These are phyloP conservation scores for Lacanobia wlatinum DNA, from an alignment of 2,888 invertebrate genomes.

Conservation along the genomic window DNA sequence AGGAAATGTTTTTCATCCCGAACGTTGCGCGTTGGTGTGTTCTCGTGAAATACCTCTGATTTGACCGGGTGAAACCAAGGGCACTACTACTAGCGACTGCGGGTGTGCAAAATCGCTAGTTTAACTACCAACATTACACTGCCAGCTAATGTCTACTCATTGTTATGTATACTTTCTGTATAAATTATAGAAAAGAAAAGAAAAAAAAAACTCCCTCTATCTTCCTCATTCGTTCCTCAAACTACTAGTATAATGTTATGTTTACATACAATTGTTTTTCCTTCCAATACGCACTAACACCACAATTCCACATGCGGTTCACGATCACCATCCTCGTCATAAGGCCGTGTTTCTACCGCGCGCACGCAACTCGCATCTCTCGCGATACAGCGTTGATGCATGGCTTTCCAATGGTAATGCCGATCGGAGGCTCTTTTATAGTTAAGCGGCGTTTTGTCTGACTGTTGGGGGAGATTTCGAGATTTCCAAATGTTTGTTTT, in stretches of 20 bases:
- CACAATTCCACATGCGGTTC: constrained; percentile 41
- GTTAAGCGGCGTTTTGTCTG: constrained; percentile 41
- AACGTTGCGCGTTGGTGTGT: too few relatives aligned
- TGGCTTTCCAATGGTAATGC: constrained; percentile 58
- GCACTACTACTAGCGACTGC: too few relatives aligned
- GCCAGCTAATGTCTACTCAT: too few relatives aligned
- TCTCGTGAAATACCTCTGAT: too few relatives aligned
- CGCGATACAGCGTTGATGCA: constrained; percentile 49
- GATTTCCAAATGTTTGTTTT: background rate
- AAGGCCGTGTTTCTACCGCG: constrained; percentile 47
- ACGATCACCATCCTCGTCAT: constrained; percentile 51
- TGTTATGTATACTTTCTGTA: too few relatives aligned
- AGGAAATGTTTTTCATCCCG: too few relatives aligned
- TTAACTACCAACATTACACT: too few relatives aligned
- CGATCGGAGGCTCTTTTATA: constrained; percentile 54
- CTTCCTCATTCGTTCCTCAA: background rate
- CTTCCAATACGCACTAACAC: background rate
- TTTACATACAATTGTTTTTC: background rate
- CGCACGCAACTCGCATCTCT: constrained; percentile 56
- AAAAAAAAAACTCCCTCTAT: too few relatives aligned
- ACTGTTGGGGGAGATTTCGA: constrained; percentile 12
- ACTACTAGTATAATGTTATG: background rate
- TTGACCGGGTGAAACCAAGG: too few relatives aligned
- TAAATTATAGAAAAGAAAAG: too few relatives aligned
- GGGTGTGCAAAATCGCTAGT: too few relatives aligned